Conservation (phyloP, 2,113 vertebrate species). For the Callithrix jacchus region DNA sequence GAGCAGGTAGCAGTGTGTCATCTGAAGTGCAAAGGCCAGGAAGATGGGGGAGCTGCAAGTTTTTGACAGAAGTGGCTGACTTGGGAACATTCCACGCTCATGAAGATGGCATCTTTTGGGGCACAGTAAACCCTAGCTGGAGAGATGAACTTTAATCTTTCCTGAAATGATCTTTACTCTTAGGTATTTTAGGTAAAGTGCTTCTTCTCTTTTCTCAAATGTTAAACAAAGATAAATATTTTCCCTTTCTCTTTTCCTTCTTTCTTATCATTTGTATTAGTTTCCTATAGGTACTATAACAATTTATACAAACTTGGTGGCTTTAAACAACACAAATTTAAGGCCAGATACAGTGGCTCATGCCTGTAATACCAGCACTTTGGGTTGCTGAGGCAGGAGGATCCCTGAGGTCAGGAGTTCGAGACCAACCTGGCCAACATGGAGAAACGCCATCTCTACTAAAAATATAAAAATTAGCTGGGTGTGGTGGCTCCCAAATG, state of each 20-base stretch:
- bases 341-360: no score
- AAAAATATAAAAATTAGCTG: no score
- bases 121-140: background rate
- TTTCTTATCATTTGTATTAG: background rate
- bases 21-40: background rate
- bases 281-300: background rate
- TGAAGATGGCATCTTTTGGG: background rate
- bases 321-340: background rate
- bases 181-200: background rate
- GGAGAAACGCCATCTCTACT: no score
- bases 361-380: no score
- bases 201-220: background rate
- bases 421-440: no score
- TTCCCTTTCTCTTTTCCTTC: background rate
- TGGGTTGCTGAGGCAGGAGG: no score
- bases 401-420: no score
- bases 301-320: background rate
- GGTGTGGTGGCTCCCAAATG: no score
- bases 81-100: accelerated
- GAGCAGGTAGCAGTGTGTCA: background rate
- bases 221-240: background rate
- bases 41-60: background rate
- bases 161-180: background rate
- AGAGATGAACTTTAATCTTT: background rate
- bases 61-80: no score